These are phyloP conservation scores for Actenoides lindsayi DNA, from an alignment of 2,113 vertebrate species.

Conservation along the genomic window DNA sequence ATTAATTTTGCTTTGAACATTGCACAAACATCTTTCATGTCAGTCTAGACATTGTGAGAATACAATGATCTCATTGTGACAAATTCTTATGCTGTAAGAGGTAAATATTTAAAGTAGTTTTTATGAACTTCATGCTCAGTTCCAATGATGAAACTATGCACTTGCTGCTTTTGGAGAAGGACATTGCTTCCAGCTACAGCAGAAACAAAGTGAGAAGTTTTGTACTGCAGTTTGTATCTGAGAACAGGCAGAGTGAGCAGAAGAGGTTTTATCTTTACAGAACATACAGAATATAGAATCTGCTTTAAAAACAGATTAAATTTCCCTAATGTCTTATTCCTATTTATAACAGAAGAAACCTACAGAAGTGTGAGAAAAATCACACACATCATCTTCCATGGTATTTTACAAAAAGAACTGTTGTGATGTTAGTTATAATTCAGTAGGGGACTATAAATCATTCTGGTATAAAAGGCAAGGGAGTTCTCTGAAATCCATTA, in stretches of 20 bases:
- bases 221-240: slow-evolving; percentile 20
- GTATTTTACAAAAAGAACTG: not conserved
- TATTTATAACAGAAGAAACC: not conserved
- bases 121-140: slow-evolving; percentile 3
- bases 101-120: not conserved
- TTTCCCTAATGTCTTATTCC: not conserved
- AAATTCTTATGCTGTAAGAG: not conserved
- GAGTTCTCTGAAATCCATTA: not conserved
- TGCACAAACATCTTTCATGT: not conserved
- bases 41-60: not conserved
- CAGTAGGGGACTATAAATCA: not conserved
- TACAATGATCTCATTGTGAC: not conserved
- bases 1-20: not conserved
- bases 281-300: not conserved
- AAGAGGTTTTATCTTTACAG: not conserved
- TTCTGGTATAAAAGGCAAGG: not conserved
- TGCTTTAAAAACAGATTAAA: not conserved
- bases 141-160: not conserved
- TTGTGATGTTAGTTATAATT: not conserved
- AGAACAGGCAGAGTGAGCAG: not conserved
- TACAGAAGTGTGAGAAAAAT: not conserved
- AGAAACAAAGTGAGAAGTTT: not conserved
- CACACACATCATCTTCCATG: not conserved
- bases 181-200: not conserved
- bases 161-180: not conserved